Conservation (phyloP, 1,140 invertebrate genomes). For the Habropoda laboriosa region DNA sequence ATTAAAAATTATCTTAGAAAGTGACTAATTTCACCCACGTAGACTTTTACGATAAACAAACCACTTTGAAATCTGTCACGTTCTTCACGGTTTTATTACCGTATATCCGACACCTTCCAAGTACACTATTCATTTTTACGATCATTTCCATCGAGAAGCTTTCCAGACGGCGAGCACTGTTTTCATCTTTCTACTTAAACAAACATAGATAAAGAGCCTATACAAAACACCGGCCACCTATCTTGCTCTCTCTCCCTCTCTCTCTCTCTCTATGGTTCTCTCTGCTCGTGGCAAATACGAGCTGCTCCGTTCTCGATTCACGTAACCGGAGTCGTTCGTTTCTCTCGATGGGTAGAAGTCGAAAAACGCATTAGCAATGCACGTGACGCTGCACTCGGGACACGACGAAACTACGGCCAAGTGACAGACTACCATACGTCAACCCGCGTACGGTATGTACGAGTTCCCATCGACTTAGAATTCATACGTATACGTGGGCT, state of each 20-base stretch:
- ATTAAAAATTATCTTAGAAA: not conserved
- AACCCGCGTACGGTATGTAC: constrained; percentile 7
- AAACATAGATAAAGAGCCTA: constrained; percentile 43
- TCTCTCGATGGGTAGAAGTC: constrained; percentile 32
- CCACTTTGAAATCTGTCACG: not conserved
- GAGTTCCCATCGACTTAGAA: constrained; percentile 34
- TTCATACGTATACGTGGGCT: constrained; percentile 17
- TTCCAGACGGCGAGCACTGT: not conserved
- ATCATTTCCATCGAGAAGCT: constrained; percentile 15
- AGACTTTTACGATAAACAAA: constrained; percentile 39
- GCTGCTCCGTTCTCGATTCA: constrained; percentile 8
- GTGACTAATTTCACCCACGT: not conserved
- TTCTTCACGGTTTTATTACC: not conserved
- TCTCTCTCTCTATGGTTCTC: no score
- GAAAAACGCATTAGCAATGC: constrained; percentile 72
- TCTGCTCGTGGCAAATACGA: constrained; percentile 18
- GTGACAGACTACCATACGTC: constrained; percentile 33
- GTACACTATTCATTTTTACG: constrained; percentile 35
- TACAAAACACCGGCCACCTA: not conserved
- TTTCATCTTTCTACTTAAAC: constrained; percentile 29
- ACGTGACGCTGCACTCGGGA: constrained; percentile 65
- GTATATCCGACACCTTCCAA: not conserved
- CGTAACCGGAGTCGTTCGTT: constrained; percentile 26
- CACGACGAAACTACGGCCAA: constrained; percentile 10
- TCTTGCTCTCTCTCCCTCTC: constrained; percentile 7